Percentiles rank a stretch among this genome's conserved stretches.
Conservation (phyloP, 2,888 invertebrate species). For the Dromius quadrimaculatus region DNA sequence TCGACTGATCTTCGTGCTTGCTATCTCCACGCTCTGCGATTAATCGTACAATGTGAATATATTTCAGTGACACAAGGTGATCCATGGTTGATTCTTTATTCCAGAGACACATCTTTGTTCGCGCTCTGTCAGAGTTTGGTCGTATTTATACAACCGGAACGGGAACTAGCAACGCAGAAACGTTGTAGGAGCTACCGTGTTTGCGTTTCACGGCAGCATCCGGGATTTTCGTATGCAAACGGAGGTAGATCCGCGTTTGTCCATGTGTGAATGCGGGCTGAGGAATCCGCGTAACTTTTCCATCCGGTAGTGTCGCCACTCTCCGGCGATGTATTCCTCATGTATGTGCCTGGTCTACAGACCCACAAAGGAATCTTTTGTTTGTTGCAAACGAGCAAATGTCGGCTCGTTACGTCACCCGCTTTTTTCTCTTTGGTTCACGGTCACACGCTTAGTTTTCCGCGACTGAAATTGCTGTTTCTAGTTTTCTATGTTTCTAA, state of each 20-base stretch:
- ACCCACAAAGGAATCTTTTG: constrained; percentile 48
- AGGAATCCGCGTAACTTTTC: constrained; percentile 29
- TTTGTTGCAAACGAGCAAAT: constrained; percentile 46
- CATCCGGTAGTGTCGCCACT: background rate
- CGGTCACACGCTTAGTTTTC: constrained; percentile 49
- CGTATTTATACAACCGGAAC: constrained; percentile 16
- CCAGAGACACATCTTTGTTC: constrained; percentile 8
- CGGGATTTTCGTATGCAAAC: constrained; percentile 33
- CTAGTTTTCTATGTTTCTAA: constrained; percentile 56
- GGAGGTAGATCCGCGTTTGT: constrained; percentile 29
- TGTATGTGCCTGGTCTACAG: constrained; percentile 21
- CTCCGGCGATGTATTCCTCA: too few relatives aligned
- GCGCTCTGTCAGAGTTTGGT: constrained; percentile 7
- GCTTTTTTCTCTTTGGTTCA: constrained; percentile 41
- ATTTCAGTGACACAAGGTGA: background rate
- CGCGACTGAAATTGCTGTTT: constrained; percentile 54
- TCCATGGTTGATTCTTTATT: constrained; percentile 2
- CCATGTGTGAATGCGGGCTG: constrained; percentile 35
- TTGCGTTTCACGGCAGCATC: constrained; percentile 30
- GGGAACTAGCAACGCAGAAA: background rate
- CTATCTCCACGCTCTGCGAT: too few relatives aligned
- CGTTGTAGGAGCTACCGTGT: constrained; percentile 15
- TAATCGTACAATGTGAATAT: background rate
- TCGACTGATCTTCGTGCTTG: too few relatives aligned
- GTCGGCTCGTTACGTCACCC: constrained; percentile 43